Conservation (phyloP, 1,140 invertebrate genomes). For the Listronotus oregonensis region DNA sequence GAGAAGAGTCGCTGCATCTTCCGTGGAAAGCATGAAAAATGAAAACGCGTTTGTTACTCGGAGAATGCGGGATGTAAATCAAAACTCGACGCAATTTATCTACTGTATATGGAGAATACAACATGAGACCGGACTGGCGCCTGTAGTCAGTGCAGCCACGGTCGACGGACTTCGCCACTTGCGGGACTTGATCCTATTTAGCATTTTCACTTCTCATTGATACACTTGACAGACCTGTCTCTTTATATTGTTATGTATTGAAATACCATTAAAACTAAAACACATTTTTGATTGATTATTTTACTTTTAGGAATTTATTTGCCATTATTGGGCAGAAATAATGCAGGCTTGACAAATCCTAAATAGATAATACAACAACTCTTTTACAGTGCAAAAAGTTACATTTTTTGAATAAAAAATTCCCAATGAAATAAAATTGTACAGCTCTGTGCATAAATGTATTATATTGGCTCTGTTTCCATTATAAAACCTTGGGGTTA, state of each 20-base stretch:
- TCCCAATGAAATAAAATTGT: too few relatives aligned
- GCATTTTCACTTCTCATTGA: constrained; percentile 22
- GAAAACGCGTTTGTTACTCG: constrained; percentile 51
- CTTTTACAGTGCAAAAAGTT: too few relatives aligned
- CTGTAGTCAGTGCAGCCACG: constrained; percentile 29
- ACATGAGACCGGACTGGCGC: constrained; percentile 44
- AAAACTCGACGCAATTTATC: constrained; percentile 54
- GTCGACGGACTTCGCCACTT: constrained; percentile 36
- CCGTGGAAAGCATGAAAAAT: constrained; percentile 48
- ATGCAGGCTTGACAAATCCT: too few relatives aligned
- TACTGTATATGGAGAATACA: constrained; percentile 50
- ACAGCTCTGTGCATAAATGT: too few relatives aligned
- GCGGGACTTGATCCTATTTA: constrained; percentile 22
- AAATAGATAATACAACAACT: too few relatives aligned
- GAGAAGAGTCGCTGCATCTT: constrained; percentile 14
- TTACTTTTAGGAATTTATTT: too few relatives aligned
- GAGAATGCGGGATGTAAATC: constrained; percentile 55
- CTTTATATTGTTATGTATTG: constrained; percentile 4
- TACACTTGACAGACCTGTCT: constrained; percentile 21
- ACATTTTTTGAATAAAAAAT: too few relatives aligned
- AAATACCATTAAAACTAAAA: too few relatives aligned
- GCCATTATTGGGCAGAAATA: too few relatives aligned
- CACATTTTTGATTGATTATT: too few relatives aligned
- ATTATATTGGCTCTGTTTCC: too few relatives aligned
- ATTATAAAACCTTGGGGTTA: too few relatives aligned